These are phyloP conservation scores for Rhagoletis zephyria DNA, from an alignment of 1,140 invertebrate genomes.

Conservation along the genomic window DNA sequence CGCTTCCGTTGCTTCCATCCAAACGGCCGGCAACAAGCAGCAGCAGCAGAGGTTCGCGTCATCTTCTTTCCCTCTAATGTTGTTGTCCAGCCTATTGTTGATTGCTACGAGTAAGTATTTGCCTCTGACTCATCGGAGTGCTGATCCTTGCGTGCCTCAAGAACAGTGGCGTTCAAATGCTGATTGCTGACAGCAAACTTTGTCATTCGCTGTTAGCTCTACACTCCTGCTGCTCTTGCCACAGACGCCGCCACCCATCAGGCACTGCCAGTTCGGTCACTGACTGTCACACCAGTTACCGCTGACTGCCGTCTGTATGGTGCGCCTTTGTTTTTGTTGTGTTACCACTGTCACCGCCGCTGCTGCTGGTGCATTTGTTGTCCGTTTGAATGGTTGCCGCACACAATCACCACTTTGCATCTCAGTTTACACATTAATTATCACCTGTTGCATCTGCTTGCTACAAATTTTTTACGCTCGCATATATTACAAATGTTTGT, in stretches of 20 bases:
- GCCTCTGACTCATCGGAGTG: not conserved
- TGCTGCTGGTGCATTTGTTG: not conserved
- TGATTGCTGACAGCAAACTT: slow-evolving; percentile 41
- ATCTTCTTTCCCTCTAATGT: not conserved
- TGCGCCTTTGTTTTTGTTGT: slow-evolving; percentile 12
- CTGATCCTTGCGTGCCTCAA: slow-evolving; percentile 19
- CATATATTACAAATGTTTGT: not conserved
- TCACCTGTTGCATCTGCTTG: slow-evolving; percentile 57
- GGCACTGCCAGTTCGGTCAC: not conserved
- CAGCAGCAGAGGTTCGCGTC: not conserved
- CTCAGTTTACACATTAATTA: slow-evolving; percentile 57
- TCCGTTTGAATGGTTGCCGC: slow-evolving; percentile 17
- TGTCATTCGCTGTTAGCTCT: not conserved
- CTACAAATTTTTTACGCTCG: slow-evolving; percentile 52
- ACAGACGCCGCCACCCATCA: not conserved
- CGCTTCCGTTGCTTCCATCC: not conserved
- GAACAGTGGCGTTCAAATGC: slow-evolving; percentile 27
- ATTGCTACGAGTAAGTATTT: not conserved
- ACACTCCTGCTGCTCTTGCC: not conserved
- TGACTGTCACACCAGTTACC: not conserved
- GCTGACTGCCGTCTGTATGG: not conserved
- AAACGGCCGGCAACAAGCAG: not conserved
- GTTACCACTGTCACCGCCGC: not conserved
- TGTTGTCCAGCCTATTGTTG: not conserved
- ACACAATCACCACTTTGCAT: slow-evolving; percentile 54